A percentile compares a stretch with the other conserved stretches of the same genome.
phyloP scores from a whole-genome alignment of 2,797 vertebrate species.

The Intellagama lesueurii region DNA sequence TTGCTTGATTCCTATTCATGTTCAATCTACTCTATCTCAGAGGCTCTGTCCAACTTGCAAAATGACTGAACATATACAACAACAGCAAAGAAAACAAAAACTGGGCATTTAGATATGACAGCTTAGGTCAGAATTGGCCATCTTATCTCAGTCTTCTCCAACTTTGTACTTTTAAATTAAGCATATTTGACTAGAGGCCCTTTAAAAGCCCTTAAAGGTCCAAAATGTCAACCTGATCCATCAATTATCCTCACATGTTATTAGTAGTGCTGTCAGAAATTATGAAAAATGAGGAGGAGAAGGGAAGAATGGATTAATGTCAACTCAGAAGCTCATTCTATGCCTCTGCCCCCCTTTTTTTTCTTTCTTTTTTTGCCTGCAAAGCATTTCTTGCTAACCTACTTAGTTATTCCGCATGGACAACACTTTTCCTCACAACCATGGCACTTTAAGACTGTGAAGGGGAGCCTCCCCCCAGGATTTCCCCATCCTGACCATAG shows the following conservation, averaged over 20 bases:
- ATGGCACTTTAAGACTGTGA: neutral
- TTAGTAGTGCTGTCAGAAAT: conserved; percentile 24
- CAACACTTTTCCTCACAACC: conserved; percentile 39
- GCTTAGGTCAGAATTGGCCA: conserved; percentile 33
- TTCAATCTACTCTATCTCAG: neutral
- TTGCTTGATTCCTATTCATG: neutral
- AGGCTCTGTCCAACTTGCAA: conserved; percentile 41
- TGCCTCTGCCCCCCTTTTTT: conserved; percentile 19
- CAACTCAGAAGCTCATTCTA: conserved; percentile 20
- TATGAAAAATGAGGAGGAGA: conserved; percentile 41
- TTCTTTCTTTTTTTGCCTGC: neutral
- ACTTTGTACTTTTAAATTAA: conserved; percentile 39
- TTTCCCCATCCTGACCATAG: neutral
- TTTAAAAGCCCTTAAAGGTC: conserved; percentile 6
- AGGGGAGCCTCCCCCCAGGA: neutral
- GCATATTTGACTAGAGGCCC: conserved; percentile 35
- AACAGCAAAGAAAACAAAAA: neutral
- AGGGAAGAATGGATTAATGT: conserved; percentile 2
- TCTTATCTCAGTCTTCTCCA: conserved; percentile 22
- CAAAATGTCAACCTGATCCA: conserved; percentile 31
- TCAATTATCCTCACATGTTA: conserved; percentile 55
- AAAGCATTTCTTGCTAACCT: neutral
- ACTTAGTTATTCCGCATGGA: conserved; percentile 28
- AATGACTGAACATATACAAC: neutral
- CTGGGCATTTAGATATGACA: conserved; percentile 35